phyloP scores from a whole-genome alignment of 2,113 vertebrate species.

The Orientallactaga bullata region DNA sequence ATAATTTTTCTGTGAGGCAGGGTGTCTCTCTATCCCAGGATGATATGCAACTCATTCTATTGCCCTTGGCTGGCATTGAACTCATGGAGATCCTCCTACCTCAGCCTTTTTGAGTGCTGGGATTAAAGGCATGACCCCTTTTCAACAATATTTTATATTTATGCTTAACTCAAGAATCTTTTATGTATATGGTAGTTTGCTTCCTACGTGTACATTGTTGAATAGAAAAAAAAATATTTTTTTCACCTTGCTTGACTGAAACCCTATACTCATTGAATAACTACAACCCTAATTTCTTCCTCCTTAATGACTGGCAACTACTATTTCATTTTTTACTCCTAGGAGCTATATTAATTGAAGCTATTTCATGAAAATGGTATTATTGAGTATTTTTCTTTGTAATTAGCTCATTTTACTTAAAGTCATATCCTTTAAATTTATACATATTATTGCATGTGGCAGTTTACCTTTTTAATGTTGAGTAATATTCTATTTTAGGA shows the following conservation, averaged over 20 bases:
- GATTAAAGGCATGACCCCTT: too few species aligned
- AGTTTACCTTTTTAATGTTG: not conserved
- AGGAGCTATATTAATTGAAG: too few species aligned
- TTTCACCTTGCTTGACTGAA: not conserved
- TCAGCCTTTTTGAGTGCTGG: too few species aligned
- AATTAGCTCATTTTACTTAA: not conserved
- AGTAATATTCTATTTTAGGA: not conserved
- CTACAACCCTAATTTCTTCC: not conserved
- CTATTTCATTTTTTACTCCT: too few species aligned
- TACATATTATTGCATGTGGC: not conserved
- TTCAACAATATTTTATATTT: too few species aligned
- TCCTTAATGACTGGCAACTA: too few species aligned
- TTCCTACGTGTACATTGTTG: not conserved
- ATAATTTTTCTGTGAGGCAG: not conserved
- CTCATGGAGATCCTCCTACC: too few species aligned
- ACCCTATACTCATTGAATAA: not conserved
- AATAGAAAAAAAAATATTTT: not conserved
- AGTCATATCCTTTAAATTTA: too few species aligned
- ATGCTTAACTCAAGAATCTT: not conserved
- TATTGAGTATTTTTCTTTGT: not conserved
- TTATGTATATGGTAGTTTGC: not conserved
- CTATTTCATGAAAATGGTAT: too few species aligned
- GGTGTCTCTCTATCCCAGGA: too few species aligned
- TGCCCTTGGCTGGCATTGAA: too few species aligned
- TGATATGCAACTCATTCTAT: too few species aligned